Base-by-base conservation (phyloP, 2,113 vertebrate species). In the Cyanoderma ruficeps region DNA sequence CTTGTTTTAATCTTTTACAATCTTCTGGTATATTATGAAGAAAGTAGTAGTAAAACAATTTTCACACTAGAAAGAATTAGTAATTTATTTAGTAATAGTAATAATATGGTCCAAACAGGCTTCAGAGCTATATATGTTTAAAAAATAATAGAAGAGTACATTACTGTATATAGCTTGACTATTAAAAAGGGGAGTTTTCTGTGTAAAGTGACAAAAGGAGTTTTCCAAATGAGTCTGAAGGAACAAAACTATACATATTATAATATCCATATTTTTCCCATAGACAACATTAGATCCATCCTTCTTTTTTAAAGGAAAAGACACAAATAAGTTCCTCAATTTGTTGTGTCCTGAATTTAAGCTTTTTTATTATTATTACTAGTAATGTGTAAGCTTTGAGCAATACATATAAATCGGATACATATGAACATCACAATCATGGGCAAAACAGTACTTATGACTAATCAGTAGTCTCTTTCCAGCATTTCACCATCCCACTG, bases 41-140 rank as follows among this genome's bases (percentile, higher is more conserved):
- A 97, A 96, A 97, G 76, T 80, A 97, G 55, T 78, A 96, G 89
- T 93, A 90, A 97, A 97, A 84, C n/a, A 81, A 30, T 74, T 96
- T 97, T 97, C 92, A 89, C 78, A 90, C 20, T 82, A 89, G 44
- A 74, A 94, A 97, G 77, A 96, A 94, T 74, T 15, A 83, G 5
- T 22, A 63, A 63, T 56, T 72, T 72, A 49, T 49, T 49, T 49
- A 49, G 47, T 49, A 94, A 78, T 15, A 80, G 7, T 22, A 63
- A 67, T 56, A 69, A 69, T 44, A 47, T 11, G 64, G 28, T 49
- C 53, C 30, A 71, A 78, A 19, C 16, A 75, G 35, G 16, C 25
- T 87, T 83, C 74, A 87, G 28, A 69, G 13, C 5, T 49, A 42
- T 19, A 35, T 41, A 25, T 46, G 49, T 57, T 91, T 78, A 25